phyloP scores from a whole-genome alignment of 2,113 vertebrate genomes.

The Otus sunia region DNA sequence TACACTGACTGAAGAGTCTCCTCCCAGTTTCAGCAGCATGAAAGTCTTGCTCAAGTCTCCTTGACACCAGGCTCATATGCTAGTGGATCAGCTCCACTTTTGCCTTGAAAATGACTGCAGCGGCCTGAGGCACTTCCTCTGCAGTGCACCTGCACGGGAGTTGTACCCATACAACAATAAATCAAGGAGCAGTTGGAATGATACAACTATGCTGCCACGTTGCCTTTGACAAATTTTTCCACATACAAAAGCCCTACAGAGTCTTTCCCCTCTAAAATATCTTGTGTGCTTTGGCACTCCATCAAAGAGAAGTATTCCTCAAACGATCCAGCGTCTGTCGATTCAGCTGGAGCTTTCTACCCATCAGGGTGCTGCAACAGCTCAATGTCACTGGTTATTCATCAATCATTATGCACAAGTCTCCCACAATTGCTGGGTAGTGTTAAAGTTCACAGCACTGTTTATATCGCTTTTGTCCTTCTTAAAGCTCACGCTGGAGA shows the following conservation, averaged over 20 bases:
- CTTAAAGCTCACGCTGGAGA: neutral
- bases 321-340: neutral
- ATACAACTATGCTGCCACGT: fast-evolving
- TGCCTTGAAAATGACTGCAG: neutral
- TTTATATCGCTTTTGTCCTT: neutral
- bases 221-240: neutral
- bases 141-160: neutral
- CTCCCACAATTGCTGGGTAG: neutral
- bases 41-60: neutral
- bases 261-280: neutral
- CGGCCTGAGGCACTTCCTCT: neutral
- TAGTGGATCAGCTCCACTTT: neutral
- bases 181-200: neutral
- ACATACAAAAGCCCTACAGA: neutral
- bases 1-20: neutral
- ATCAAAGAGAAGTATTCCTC: neutral
- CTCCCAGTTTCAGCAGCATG: neutral
- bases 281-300: constrained; percentile 14
- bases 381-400: constrained; percentile 17
- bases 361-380: neutral
- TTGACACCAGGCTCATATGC: neutral
- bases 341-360: constrained; percentile 18
- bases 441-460: neutral
- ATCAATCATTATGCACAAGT: neutral
- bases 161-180: neutral